Conservation (phyloP, 1,140 invertebrate genomes). For the Cotesia glomerata region DNA sequence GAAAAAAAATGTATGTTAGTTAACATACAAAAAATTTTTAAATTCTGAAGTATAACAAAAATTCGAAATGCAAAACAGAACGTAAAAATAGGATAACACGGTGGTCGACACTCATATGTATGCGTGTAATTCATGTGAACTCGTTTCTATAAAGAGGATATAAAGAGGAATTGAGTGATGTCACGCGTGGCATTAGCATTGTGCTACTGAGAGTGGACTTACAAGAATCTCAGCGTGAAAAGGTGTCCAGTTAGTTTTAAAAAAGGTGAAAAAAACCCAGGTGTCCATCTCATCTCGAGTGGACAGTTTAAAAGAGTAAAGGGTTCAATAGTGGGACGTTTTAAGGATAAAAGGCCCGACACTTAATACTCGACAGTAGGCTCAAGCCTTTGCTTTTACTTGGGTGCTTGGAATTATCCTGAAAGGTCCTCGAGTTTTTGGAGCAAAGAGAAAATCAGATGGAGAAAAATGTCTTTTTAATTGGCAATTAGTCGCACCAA, state of each 20-base stretch:
- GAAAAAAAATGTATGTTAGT: too few species aligned
- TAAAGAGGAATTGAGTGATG: slow-evolving; percentile 2
- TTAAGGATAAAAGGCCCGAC: slow-evolving; percentile 1
- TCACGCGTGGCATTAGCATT: neutral
- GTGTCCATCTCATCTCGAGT: slow-evolving; percentile 20
- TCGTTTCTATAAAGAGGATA: neutral
- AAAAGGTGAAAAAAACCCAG: slow-evolving; percentile 25
- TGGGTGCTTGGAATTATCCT: neutral
- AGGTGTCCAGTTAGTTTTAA: neutral
- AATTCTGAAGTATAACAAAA: slow-evolving; percentile 1
- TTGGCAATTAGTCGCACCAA: slow-evolving; percentile 59
- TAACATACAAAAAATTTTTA: slow-evolving; percentile 11
- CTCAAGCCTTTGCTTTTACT: neutral
- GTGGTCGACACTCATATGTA: neutral
- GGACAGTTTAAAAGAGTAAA: neutral
- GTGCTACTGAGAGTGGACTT: neutral
- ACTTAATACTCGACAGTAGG: slow-evolving; percentile 2
- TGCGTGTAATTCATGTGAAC: neutral
- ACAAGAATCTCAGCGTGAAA: neutral
- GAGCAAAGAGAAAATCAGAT: slow-evolving; percentile 21
- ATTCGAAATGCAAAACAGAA: too few species aligned
- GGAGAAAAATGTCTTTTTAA: slow-evolving; percentile 59
- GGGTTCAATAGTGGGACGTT: neutral
- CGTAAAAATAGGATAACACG: too few species aligned
- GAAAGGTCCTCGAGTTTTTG: neutral